Conservation (phyloP, 2,113 vertebrate genomes). For the Orientallactaga bullata region DNA sequence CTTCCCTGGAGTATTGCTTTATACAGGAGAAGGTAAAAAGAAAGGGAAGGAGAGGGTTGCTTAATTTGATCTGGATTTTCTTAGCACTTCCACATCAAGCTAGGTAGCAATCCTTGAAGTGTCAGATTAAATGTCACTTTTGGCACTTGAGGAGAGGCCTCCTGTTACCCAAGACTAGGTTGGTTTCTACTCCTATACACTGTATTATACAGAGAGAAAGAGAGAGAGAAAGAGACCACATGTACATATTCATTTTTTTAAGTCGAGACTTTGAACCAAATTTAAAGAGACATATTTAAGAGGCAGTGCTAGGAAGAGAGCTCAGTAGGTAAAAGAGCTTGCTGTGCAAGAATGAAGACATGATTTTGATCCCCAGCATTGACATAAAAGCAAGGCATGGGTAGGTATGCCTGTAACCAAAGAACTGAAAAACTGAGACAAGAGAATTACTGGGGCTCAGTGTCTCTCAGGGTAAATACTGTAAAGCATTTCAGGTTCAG, state of each 20-base stretch:
- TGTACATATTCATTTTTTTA: not conserved
- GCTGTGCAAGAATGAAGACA: too few relatives aligned
- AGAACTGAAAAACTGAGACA: too few relatives aligned
- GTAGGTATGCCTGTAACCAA: too few relatives aligned
- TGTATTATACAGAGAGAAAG: not conserved
- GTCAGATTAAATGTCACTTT: slow-evolving; percentile 18
- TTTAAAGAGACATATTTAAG: too few relatives aligned
- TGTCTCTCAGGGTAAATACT: too few relatives aligned
- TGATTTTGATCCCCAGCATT: too few relatives aligned
- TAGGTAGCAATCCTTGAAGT: not conserved
- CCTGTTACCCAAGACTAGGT: not conserved
- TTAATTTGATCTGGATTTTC: slow-evolving; percentile 27
- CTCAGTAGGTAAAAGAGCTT: too few relatives aligned
- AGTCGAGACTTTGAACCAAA: too few relatives aligned
- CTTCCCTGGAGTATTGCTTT: slow-evolving; percentile 65
- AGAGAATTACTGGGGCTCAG: too few relatives aligned
- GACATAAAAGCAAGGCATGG: too few relatives aligned
- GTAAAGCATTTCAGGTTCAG: too few relatives aligned
- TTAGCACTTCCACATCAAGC: not conserved
- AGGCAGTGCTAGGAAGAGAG: too few relatives aligned
- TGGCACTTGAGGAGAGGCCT: not conserved
- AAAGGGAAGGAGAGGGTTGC: not conserved
- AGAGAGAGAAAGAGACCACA: not conserved
- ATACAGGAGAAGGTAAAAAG: slow-evolving; percentile 31
- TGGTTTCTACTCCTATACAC: not conserved